Evolutionary conservation across 2,113 vertebrate genomes (phyloP).

Genomic region (Thamnophis sirtalis): DNA sequence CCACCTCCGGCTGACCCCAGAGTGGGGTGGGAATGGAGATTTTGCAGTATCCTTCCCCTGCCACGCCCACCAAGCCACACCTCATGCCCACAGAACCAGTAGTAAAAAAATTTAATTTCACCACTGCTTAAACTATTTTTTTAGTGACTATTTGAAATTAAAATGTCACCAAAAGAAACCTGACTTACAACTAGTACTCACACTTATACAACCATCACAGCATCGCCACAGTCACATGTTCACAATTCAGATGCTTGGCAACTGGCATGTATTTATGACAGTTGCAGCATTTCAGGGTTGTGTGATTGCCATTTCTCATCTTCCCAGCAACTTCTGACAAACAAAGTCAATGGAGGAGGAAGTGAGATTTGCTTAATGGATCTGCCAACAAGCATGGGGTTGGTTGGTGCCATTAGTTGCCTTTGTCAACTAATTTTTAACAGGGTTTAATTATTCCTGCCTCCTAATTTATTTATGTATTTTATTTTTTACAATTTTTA

Average conservation of each 20-base stretch:
- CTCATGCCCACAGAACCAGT: too few species aligned
- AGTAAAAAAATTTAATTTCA: too few species aligned
- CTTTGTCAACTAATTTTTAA: too few species aligned
- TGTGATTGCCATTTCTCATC: background rate
- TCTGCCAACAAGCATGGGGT: background rate
- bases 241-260: background rate
- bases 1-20: too few species aligned
- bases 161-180: background rate
- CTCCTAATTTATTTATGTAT: background rate
- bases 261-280: background rate
- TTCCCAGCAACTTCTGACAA: background rate
- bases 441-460: too few species aligned
- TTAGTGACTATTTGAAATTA: background rate
- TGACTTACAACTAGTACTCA: background rate
- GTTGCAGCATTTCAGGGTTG: background rate
- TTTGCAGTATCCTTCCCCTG: too few species aligned
- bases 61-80: too few species aligned
- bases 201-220: background rate
- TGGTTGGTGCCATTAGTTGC: background rate
- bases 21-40: too few species aligned
- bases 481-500: too few species aligned
- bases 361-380: background rate
- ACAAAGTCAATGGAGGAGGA: background rate
- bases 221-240: background rate
- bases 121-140: background rate